Percentiles rank a stretch among this genome's conserved stretches.
Evolutionary conservation across 2,797 vertebrate genomes (phyloP).

Genomic region (Coccyzus lansbergi): DNA sequence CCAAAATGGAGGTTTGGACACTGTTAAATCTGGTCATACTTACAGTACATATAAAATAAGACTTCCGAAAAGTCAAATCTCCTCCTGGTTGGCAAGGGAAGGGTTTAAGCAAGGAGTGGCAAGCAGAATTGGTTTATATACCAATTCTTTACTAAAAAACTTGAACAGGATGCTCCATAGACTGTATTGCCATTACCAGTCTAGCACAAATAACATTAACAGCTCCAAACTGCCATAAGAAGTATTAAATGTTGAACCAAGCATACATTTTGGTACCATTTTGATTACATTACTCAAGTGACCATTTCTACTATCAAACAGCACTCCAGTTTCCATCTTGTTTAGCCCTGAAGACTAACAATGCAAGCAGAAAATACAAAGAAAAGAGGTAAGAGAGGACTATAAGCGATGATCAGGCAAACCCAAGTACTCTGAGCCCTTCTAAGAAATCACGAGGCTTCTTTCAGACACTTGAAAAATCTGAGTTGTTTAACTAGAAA

Average conservation of each 20-base stretch:
- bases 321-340: not conserved
- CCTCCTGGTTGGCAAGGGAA: not conserved
- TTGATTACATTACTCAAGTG: not conserved
- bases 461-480: not conserved
- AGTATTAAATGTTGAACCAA: not conserved
- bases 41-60: not conserved
- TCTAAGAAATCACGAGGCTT: not conserved
- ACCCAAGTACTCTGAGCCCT: not conserved
- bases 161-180: not conserved
- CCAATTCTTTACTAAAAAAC: not conserved
- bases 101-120: not conserved
- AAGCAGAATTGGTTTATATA: not conserved
- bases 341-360: not conserved
- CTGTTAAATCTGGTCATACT: not conserved
- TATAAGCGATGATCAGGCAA: not conserved
- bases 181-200: not conserved
- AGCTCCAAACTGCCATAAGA: not conserved
- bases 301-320: not conserved
- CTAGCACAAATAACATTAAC: not conserved
- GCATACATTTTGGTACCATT: not conserved
- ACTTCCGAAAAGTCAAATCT: not conserved
- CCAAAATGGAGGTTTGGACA: not conserved
- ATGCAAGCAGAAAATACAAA: not conserved
- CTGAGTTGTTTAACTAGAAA: not conserved
- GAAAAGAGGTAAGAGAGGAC: not conserved